Evolutionary conservation across 2,797 vertebrate species (phyloP).

Genomic region (Halcyon badia): DNA sequence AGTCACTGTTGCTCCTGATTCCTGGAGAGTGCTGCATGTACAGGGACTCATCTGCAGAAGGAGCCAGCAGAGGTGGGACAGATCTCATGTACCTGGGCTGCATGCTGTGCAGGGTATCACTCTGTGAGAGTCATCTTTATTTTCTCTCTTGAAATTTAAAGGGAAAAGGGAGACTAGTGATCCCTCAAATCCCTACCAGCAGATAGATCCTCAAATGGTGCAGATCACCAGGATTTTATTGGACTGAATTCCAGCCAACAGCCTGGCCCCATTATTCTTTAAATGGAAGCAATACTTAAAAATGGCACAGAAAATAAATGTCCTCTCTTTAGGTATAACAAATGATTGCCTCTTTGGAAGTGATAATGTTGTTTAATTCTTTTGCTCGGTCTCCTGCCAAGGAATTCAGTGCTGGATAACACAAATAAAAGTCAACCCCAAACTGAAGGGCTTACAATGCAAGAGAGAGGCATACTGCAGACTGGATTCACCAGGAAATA

Average conservation of each 20-base stretch:
- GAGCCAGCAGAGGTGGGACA: background rate
- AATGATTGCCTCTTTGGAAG: background rate
- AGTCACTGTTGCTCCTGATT: background rate
- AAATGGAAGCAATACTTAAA: background rate
- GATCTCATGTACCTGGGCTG: background rate
- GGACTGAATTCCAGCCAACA: background rate
- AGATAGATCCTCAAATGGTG: background rate
- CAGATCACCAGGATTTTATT: background rate
- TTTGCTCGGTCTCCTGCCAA: background rate
- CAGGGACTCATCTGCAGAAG: background rate
- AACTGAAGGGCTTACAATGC: background rate
- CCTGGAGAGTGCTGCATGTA: background rate
- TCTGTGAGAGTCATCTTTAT: background rate
- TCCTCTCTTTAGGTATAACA: background rate
- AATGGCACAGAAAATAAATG: background rate
- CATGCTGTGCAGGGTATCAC: fast-evolving
- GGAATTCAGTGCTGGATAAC: background rate
- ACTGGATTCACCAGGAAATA: background rate
- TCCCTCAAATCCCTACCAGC: background rate
- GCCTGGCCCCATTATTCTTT: fast-evolving
- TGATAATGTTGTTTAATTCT: background rate
- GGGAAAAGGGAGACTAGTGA: background rate
- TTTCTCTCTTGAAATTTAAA: background rate
- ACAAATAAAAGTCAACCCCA: background rate
- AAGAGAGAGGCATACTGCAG: background rate